Percentiles rank a stretch among this genome's conserved stretches.
phyloP scores from a whole-genome alignment of 2,888 invertebrate species.

The Lasioglossum lativentre region DNA sequence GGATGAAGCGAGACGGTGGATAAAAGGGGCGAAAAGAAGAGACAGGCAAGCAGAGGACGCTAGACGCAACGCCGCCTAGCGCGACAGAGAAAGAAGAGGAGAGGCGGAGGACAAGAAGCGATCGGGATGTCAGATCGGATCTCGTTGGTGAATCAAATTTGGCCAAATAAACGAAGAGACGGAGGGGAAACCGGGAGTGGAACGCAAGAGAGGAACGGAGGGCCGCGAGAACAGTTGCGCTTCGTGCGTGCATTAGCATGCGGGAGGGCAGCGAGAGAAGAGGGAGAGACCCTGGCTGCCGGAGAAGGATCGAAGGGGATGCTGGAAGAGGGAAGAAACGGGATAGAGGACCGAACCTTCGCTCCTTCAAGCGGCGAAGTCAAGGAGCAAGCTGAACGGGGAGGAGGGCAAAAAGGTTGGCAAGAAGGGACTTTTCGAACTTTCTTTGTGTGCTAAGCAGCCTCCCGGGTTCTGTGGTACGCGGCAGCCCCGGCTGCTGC shows the following conservation, averaged over 20 bases:
- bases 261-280: constrained; percentile 75
- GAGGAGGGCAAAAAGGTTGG: constrained; percentile 71
- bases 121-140: constrained; percentile 81
- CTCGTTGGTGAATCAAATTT: constrained; percentile 76
- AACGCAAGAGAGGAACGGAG: constrained; percentile 60
- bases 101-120: constrained; percentile 77
- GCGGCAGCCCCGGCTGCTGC: constrained; percentile 45
- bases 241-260: constrained; percentile 82
- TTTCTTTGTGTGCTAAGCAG: constrained; percentile 83
- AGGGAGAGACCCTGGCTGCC: constrained; percentile 53
- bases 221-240: constrained; percentile 82
- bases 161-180: constrained; percentile 73
- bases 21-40: constrained; percentile 53
- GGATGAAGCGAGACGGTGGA: constrained; percentile 56
- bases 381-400: constrained; percentile 52
- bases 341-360: constrained; percentile 60
- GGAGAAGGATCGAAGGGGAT: constrained; percentile 45
- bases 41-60: constrained; percentile 21
- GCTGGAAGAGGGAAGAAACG: constrained; percentile 55
- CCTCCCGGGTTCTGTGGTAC: constrained; percentile 65
- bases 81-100: constrained; percentile 47
- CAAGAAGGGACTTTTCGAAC: constrained; percentile 76
- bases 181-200: constrained; percentile 54
- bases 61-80: constrained; percentile 24
- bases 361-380: constrained; percentile 60